Base-by-base conservation (phyloP, 2,113 vertebrate species). In the Oriolus oriolus region DNA sequence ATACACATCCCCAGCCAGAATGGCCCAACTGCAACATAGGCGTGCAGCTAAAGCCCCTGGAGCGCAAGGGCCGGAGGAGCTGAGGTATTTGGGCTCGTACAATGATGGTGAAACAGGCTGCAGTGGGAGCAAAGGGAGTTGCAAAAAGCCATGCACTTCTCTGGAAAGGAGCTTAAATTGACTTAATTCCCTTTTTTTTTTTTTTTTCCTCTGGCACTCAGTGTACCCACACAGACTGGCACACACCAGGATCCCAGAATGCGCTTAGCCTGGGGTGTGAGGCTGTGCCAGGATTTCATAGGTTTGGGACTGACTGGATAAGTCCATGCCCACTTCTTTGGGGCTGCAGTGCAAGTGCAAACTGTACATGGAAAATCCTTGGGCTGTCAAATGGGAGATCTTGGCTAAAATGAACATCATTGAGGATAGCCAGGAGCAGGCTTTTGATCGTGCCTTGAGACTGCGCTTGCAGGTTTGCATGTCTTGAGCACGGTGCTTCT, bases 11-110 rank as follows among this genome's bases (percentile, higher is more conserved):
- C 5, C n/a, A 74, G n/a, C 28, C 54, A 60, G 69, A 84, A 63
- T 23, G 12, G 68, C 23, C 7, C 33, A 44, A 50, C 12, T 35
- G 16, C n/a, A 69, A 12, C 0, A 1, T 37, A 13, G 9, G 3
- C 7, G 1, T 64, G 35, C 31, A 65, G 41, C 28, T 69, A 9
- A 37, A 39, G 50, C 17, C 22, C 11, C 47, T 91, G 42, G 42
- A 74, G 26, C 4, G 3, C 26, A 17, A 23, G 26, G 54, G 16
- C 50, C 71, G 22, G 50, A 73, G 57, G 65, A 76, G 1, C 53
- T 41, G 45, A 64, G 28, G 49, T 49, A 23, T 71, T 56, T 73
- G 37, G 30, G 18, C 17, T 69, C 39, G 14, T 28, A 5, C 53
- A 30, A 1, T 1, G 5, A 16, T 53, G n/a, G 24, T 44, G 49